Evolutionary conservation across 2,888 invertebrate genomes (phyloP), one percentile per base, ranked within the genome.

Genomic region (Pristionchus maxplancki): DNA sequence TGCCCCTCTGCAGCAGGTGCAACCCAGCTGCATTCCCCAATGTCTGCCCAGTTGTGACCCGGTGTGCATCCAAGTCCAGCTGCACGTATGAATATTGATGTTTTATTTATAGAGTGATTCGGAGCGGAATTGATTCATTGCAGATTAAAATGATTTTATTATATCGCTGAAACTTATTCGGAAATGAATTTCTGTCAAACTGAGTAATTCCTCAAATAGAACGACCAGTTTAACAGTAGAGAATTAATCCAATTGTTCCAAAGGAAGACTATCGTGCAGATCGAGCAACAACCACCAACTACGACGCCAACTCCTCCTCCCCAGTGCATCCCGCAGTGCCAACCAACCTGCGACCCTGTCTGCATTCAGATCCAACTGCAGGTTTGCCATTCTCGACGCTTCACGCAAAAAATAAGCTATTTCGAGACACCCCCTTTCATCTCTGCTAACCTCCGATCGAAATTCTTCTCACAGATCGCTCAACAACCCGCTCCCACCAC

Each of bases 291-390:
- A 28, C 40, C 85, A 15, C 40, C 85, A 15, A 13, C 83, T 15
- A 53, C 85, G 1, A 37, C 85, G 5, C 40, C 85, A 11, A 5
- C 85, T n/a, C 40, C 85, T n/a, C 11, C 64, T 40, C 62, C 64
- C 40, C 64, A 62, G 44, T 85, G 85, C 64, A 40, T 64, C 17
- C 85, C 85, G 1, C 85, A 85, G 48, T 87, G 86, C 53, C 58
- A 37, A 28, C 84, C 84, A 24, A 24, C 37, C 28, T 85, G 85
- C 24, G 62, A 85, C 1, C 58, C 85, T 0, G 28, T 28, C 44
- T 85, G 85, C 44, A 85, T 85, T 24, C 78, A 78, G 48, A 28
- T 78, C n/a, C 78, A 78, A 44, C n/a, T 78, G 13, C 78, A 78
- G 78, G 78, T 78, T n/a, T 6, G 64, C 20, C 5, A 64, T 31